Evolutionary conservation across 2,113 vertebrate species (phyloP).

Genomic region (Pogona vitticeps): DNA sequence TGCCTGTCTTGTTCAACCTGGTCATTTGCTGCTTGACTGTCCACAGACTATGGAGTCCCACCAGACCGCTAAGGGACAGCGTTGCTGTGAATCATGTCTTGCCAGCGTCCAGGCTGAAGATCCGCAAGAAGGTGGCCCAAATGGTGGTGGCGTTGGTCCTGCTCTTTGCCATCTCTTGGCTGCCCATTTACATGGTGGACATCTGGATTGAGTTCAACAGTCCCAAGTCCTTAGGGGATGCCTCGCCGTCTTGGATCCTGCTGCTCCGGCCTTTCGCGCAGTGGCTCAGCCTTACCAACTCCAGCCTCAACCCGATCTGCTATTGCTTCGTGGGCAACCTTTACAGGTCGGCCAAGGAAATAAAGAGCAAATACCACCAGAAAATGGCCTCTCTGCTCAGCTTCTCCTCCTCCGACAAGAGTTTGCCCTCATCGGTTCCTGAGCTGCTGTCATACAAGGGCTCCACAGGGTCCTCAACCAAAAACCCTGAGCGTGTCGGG

Average conservation of each 20-base stretch:
- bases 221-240: slow-evolving; percentile 74
- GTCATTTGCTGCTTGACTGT: slow-evolving; percentile 88
- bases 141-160: slow-evolving; percentile 91
- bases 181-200: slow-evolving; percentile 88
- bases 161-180: slow-evolving; percentile 88
- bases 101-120: slow-evolving; percentile 84
- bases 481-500: slow-evolving; percentile 21
- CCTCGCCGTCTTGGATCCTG: slow-evolving; percentile 83
- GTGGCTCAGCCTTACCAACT: slow-evolving; percentile 93
- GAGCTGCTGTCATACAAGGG: slow-evolving; percentile 65
- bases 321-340: slow-evolving; percentile 90
- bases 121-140: slow-evolving; percentile 87
- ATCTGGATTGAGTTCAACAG: slow-evolving; percentile 87
- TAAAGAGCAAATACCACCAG: slow-evolving; percentile 86
- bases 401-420: slow-evolving; percentile 72
- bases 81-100: slow-evolving; percentile 79
- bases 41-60: slow-evolving; percentile 81
- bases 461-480: slow-evolving; percentile 37
- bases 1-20: slow-evolving; percentile 90
- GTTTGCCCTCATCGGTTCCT: slow-evolving; percentile 49
- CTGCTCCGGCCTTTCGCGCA: slow-evolving; percentile 89
- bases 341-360: slow-evolving; percentile 86
- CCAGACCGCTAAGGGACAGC: slow-evolving; percentile 73
- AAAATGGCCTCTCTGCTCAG: slow-evolving; percentile 82
- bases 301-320: slow-evolving; percentile 92